Conservation (phyloP, 2,113 vertebrate genomes). For the Siphamia tubifer region DNA sequence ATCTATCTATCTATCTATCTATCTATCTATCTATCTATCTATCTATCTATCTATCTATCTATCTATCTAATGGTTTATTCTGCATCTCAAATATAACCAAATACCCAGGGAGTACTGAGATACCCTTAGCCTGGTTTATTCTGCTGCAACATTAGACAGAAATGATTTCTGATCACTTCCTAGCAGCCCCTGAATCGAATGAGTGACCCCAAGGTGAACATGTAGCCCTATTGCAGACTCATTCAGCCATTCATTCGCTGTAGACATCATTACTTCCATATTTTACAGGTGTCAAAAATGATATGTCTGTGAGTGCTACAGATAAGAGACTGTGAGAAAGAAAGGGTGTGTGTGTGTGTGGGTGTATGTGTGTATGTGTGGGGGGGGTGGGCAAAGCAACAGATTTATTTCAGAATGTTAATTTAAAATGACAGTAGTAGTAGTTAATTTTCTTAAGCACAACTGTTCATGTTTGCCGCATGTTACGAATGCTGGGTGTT, state of each 20-base stretch:
- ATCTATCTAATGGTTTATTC: conserved; percentile 58
- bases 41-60: too few relatives aligned
- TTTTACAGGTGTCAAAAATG: conserved; percentile 69
- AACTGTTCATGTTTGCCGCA: neutral
- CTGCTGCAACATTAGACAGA: conserved; percentile 52
- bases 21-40: too few relatives aligned
- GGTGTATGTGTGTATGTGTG: neutral
- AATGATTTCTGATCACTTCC: conserved; percentile 70
- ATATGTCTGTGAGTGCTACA: conserved; percentile 24
- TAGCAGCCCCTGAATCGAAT: conserved; percentile 63
- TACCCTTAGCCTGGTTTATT: conserved; percentile 17
- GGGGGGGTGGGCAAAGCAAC: neutral
- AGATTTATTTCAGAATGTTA: neutral
- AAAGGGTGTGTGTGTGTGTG: neutral
- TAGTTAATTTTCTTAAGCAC: neutral
- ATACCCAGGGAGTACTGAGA: conserved; percentile 3
- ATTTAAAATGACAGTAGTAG: neutral
- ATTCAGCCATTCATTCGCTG: conserved; percentile 62
- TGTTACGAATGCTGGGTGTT: neutral
- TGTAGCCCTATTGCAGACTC: conserved; percentile 43
- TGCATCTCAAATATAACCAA: conserved; percentile 27
- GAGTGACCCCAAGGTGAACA: conserved; percentile 71
- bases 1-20: too few relatives aligned
- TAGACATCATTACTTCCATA: conserved; percentile 70
- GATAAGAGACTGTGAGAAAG: neutral